Evolutionary conservation across 1,140 invertebrate species (phyloP), one percentile per base, ranked within the genome.

Genomic region (Calephelis virginiensis): DNA sequence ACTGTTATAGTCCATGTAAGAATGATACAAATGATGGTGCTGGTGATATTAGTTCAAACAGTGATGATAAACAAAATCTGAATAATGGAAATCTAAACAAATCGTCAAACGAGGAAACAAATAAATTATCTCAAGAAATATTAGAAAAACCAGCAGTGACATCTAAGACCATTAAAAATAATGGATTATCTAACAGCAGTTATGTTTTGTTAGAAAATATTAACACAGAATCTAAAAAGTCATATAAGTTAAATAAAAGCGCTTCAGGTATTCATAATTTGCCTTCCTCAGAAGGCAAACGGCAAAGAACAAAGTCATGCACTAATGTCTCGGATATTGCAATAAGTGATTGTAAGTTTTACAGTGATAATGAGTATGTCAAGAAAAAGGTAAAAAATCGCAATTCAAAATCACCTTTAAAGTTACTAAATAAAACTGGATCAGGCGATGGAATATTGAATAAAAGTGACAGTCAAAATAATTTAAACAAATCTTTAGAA

Each of bases 241-340:
- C 45, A 43, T 14, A 14, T 17, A 43, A 63, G 46, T 56, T 78
- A 10, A 86, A 85, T 61, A 86, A 85, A 73, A 85, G 76, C 61
- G 69, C 72, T 8, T 75, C 81, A 63, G 68, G 63, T 56, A 38
- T 81, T 38, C 67, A 80, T 45, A 38, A 50, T 17, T 66, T 64
- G 28, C 49, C 50, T 66, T 28, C 53, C 10, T 63, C 67, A 45
- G 72, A 79, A 75, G 68, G 2, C 48, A 85, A 82, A 63, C 78
- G 85, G 67, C 70, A 72, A 46, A 79, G 83, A 80, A 84, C 83
- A 13, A 83, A 82, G 70, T 86, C 85, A 59, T 86, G 75, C 77
- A 78, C 82, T 45, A 50, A 43, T 45, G 63, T 40, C 64, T 77
- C 64, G 37, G n/a, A 50, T 17, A 49, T 61, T 14, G 40, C 64